Percentiles rank a stretch among this genome's conserved stretches.
phyloP scores from a whole-genome alignment of 2,113 vertebrate genomes.

The Paedocypris sp. region DNA sequence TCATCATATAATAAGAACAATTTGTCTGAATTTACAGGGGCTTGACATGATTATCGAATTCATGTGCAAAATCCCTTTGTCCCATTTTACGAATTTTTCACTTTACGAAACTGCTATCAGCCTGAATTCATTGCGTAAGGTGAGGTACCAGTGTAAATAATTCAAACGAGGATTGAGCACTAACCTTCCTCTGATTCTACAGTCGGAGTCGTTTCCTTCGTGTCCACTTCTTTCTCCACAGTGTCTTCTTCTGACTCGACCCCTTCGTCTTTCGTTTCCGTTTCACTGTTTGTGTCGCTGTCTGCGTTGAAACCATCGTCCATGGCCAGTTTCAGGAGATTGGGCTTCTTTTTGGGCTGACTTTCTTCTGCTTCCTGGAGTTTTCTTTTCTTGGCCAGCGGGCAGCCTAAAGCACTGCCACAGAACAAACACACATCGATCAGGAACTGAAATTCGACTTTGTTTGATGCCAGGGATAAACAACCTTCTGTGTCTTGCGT shows the following conservation, averaged over 20 bases:
- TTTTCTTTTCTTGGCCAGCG: slow-evolving; percentile 91
- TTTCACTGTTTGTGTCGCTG: slow-evolving; percentile 74
- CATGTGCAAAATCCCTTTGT: too few relatives aligned
- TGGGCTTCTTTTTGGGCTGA: slow-evolving; percentile 79
- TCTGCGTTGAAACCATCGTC: slow-evolving; percentile 75
- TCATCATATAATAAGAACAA: too few relatives aligned
- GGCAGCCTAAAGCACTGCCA: slow-evolving; percentile 79
- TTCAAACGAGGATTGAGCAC: too few relatives aligned
- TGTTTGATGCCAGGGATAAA: too few relatives aligned
- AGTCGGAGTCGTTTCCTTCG: slow-evolving; percentile 38
- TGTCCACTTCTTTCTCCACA: slow-evolving; percentile 37
- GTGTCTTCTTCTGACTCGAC: slow-evolving; percentile 58
- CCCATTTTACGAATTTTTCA: too few relatives aligned
- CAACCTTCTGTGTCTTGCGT: slow-evolving; percentile 87
- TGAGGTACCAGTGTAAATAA: too few relatives aligned
- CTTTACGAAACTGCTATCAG: too few relatives aligned
- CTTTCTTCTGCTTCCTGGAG: slow-evolving; percentile 70
- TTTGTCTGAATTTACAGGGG: too few relatives aligned
- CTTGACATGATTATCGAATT: too few relatives aligned
- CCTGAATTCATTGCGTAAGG: too few relatives aligned
- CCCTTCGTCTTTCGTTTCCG: slow-evolving; percentile 68
- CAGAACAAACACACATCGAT: neutral
- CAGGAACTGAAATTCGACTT: neutral
- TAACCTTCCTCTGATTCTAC: slow-evolving; percentile 39
- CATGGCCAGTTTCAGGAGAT: slow-evolving; percentile 66